These are phyloP conservation scores for Drosophila pachea DNA, from an alignment of 1,140 invertebrate species.

Conservation along the genomic window DNA sequence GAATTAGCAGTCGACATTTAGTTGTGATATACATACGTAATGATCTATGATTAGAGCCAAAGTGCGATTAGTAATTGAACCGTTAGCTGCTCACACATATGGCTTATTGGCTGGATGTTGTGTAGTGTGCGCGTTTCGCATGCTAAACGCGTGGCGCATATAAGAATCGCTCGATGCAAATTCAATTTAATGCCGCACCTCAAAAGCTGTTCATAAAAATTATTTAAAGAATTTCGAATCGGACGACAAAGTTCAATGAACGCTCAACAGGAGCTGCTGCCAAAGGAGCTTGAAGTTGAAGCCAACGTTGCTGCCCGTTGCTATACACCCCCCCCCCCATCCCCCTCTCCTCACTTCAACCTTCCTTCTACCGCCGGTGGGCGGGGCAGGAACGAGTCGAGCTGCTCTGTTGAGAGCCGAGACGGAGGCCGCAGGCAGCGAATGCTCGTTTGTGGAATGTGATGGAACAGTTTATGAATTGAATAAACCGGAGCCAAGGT, in stretches of 20 bases:
- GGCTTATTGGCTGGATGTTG: slow-evolving; percentile 26
- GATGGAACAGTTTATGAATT: slow-evolving; percentile 50
- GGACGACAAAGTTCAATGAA: slow-evolving; percentile 60
- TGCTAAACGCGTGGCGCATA: background rate
- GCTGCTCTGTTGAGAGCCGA: background rate
- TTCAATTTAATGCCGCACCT: slow-evolving; percentile 35
- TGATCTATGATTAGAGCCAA: slow-evolving; percentile 53
- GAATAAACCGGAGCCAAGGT: slow-evolving; percentile 49
- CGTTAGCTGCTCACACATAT: slow-evolving; percentile 22
- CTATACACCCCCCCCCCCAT: too few relatives aligned
- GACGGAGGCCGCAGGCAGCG: slow-evolving; percentile 45
- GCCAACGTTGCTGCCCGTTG: too few relatives aligned
- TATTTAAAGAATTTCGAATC: slow-evolving; percentile 38
- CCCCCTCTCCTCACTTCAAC: too few relatives aligned
- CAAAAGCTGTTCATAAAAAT: slow-evolving; percentile 27
- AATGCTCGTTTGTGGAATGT: slow-evolving; percentile 40
- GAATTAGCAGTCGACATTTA: slow-evolving; percentile 17
- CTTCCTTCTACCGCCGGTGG: too few relatives aligned
- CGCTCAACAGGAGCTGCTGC: slow-evolving; percentile 28
- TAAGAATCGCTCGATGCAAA: slow-evolving; percentile 14
- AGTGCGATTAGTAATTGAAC: slow-evolving; percentile 68
- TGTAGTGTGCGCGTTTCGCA: slow-evolving; percentile 14
- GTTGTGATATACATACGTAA: slow-evolving; percentile 47
- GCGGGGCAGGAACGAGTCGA: slow-evolving; percentile 29
- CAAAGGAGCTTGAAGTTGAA: background rate